phyloP scores from a whole-genome alignment of 2,797 vertebrate species.

The Cottoperca gobio region DNA sequence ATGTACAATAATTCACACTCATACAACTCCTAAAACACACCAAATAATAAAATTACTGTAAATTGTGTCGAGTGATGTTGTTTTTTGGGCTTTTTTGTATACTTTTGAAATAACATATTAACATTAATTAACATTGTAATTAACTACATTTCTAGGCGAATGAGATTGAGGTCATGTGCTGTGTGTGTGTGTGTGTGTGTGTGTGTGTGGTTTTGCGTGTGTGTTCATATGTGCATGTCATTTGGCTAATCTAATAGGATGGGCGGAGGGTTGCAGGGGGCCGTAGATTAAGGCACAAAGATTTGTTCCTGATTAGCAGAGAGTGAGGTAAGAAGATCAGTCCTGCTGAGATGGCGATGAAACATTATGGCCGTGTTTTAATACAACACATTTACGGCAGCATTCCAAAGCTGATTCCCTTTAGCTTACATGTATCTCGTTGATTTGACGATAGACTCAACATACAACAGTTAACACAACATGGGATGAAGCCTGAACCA shows the following conservation, averaged over 20 bases:
- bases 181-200: conserved; percentile 38
- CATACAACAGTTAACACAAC: conserved; percentile 38
- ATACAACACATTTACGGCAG: conserved; percentile 64
- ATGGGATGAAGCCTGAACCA: conserved; percentile 20
- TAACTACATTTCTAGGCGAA: conserved; percentile 38
- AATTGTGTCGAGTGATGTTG: neutral
- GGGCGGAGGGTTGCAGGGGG: conserved; percentile 72
- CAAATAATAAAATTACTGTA: neutral
- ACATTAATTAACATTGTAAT: conserved; percentile 44
- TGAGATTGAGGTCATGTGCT: conserved; percentile 67
- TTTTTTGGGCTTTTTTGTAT: neutral
- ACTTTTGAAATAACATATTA: neutral
- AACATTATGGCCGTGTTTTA: conserved; percentile 81
- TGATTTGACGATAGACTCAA: conserved; percentile 53
- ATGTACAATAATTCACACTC: conserved; percentile 13
- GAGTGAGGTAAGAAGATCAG: conserved; percentile 85
- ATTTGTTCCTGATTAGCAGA: conserved; percentile 82
- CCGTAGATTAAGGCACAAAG: conserved; percentile 79
- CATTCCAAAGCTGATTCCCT: conserved; percentile 77
- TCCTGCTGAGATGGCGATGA: conserved; percentile 73
- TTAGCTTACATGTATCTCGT: conserved; percentile 56
- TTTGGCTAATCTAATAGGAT: conserved; percentile 86
- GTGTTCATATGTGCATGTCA: conserved; percentile 73
- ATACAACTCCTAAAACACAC: conserved; percentile 15
- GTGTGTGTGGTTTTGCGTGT: conserved; percentile 38